Base-by-base conservation (phyloP, 1,140 invertebrate genomes). In the Sweltsa coloradensis region DNA sequence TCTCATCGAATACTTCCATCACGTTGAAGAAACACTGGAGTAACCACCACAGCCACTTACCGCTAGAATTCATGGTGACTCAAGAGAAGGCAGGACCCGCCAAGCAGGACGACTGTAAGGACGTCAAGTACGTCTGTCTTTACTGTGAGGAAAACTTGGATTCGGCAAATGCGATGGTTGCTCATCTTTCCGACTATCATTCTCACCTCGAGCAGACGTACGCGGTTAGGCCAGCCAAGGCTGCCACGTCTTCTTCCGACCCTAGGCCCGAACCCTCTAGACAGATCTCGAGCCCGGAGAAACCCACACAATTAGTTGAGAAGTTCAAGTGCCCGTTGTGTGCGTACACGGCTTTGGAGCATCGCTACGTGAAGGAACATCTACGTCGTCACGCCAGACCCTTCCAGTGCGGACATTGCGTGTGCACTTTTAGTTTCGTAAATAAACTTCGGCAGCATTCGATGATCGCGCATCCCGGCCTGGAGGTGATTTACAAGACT, bases 121-220 rank as follows among this genome's bases (percentile, higher is more conserved):
- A 13, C 7, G 16, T 5, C n/a, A 47, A 37, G 18, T 47, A 39
- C 14, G 29, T 39, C n/a, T 47, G 45, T 25, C 13, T 24, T 22
- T 47, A 37, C 34, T 47, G 45, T 40, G 22, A 25, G 13, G 45
- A 47, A 37, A 40, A 26, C 2, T 47, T 34, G 18, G 31, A 13
- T 16, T 39, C 34, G 16, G 45, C 39, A 16, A 26, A 25, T 13
- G 27, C 11, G 13, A 25, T 47, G 13, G n/a, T 26, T 3, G 23
- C 41, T 14, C 45, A 47, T 40, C 45, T 40, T 25, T 18, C 45
- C 7, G 41, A 40, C 34, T 47, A 37, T 37, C 45, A 47, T 25
- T 47, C 45, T 5, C 45, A 47, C 22, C 22, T 47, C 24, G 34
- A 47, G 22, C 19, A 40, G 19, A 40, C 18, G 21, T 47, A 37